Evolutionary conservation across 2,888 invertebrate species (phyloP).

Genomic region (Amphiduros pacificus): DNA sequence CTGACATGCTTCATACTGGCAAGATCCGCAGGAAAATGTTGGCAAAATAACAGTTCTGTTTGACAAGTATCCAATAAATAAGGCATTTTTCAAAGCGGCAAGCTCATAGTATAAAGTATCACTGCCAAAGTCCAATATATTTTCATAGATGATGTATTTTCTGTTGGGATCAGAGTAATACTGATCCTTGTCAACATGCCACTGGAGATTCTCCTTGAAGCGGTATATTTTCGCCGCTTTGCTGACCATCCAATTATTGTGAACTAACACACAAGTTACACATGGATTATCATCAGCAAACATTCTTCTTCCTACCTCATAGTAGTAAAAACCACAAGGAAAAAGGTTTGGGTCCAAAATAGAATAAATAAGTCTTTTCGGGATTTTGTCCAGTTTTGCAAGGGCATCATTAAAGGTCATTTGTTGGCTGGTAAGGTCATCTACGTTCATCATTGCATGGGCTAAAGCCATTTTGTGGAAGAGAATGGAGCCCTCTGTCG

Average conservation of each 20-base stretch:
- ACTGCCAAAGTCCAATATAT: slow-evolving; percentile 19
- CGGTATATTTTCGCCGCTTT: slow-evolving; percentile 29
- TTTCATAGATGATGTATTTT: slow-evolving; percentile 29
- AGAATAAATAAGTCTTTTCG: too few species aligned
- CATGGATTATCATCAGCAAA: slow-evolving; percentile 12
- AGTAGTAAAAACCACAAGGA: slow-evolving; percentile 30
- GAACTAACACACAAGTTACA: slow-evolving; percentile 23
- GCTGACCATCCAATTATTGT: slow-evolving; percentile 32
- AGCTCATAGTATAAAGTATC: neutral
- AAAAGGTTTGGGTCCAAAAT: too few species aligned
- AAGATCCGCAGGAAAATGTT: too few species aligned
- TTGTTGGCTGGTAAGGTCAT: too few species aligned
- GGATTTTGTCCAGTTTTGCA: too few species aligned
- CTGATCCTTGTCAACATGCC: slow-evolving; percentile 22
- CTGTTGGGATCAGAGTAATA: slow-evolving; percentile 26
- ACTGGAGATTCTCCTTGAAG: slow-evolving; percentile 31
- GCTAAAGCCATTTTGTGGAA: too few species aligned
- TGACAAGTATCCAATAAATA: neutral
- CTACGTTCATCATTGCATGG: neutral
- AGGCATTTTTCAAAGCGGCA: neutral
- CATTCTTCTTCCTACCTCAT: slow-evolving; percentile 17
- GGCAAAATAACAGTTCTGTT: slow-evolving; percentile 14
- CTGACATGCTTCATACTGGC: too few species aligned
- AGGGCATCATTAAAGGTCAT: too few species aligned
- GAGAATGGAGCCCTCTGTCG: too few species aligned